Evolutionary conservation across 1,140 invertebrate species (phyloP), one percentile per base, ranked within the genome.

Genomic region (Pissodes strobi): DNA sequence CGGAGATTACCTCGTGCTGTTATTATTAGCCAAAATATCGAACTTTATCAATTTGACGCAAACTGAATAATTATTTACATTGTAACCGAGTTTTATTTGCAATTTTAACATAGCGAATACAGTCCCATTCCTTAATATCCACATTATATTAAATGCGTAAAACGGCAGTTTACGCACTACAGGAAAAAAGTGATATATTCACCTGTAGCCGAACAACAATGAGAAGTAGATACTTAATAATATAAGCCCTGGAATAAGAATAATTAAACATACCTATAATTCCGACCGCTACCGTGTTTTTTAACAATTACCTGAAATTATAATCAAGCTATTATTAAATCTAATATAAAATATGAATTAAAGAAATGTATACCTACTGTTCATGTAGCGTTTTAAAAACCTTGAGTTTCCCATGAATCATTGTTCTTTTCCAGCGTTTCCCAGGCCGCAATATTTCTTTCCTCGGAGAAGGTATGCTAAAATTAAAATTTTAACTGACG

Each of bases 371-470:
- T n/a, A n/a, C n/a, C n/a, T n/a, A 27, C 18, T 41, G 53, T 17
- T 57, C 21, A 45, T 52, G 27, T 45, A 57, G 38, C 43, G 53
- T 57, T 57, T 41, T 41, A 43, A 43, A 38, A 45, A 45, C 53
- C 53, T 57, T 45, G 56, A 59, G 34, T 59, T 59, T 59, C 56
- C 27, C 56, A 59, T 59, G 56, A 49, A 48, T 46, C 43, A 59
- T 59, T 59, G 56, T 59, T 59, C 56, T 48, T 59, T 46, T 59
- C 56, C 56, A 34, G 15, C 27, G 43, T 49, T 59, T 59, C 30
- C 56, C 56, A 30, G 56, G 18, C 56, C 23, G 56, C 56, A 9
- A 59, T 59, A 59, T 48, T 48, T 59, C 56, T 48, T 59, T 43
- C 25, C 39, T 45, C n/a, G 1, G n/a, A 21, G 53, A 23, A 43